Evolutionary conservation across 1,140 invertebrate genomes (phyloP).

Genomic region (Oedothorax gibbosus): DNA sequence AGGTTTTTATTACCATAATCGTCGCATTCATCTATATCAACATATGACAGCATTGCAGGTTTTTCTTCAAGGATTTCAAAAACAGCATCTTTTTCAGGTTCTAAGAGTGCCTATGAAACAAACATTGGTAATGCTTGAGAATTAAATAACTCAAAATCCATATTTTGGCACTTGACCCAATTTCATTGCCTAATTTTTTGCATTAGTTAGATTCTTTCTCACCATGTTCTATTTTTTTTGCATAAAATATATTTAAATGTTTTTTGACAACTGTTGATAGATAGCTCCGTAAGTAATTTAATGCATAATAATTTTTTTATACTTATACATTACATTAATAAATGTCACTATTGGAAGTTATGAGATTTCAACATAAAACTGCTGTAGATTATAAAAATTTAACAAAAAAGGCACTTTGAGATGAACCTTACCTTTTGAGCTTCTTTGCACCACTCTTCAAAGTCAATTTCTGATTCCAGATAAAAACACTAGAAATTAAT

Average conservation of each 20-base stretch:
- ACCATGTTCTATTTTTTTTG: no score
- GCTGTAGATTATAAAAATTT: not conserved
- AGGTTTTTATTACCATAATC: slow-evolving; percentile 18
- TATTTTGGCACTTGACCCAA: no score
- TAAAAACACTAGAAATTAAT: slow-evolving; percentile 78
- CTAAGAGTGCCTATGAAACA: slow-evolving; percentile 34
- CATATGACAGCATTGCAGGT: slow-evolving; percentile 71
- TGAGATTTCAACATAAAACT: no score
- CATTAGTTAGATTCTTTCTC: no score
- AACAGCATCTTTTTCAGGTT: slow-evolving; percentile 78
- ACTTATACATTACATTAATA: no score
- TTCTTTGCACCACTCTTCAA: slow-evolving; percentile 80
- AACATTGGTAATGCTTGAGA: not conserved
- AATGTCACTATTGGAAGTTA: no score
- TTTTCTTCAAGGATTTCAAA: slow-evolving; percentile 82
- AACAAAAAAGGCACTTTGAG: not conserved
- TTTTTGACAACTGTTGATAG: no score
- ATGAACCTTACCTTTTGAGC: slow-evolving; percentile 71
- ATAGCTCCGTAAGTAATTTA: no score
- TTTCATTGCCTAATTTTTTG: no score
- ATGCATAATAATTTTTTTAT: no score
- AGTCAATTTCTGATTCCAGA: slow-evolving; percentile 85
- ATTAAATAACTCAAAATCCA: no score
- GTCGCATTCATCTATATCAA: slow-evolving; percentile 38
- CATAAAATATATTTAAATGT: no score